These are phyloP conservation scores for Horisme vitalbata DNA, from an alignment of 2,888 invertebrate species.

Conservation along the genomic window DNA sequence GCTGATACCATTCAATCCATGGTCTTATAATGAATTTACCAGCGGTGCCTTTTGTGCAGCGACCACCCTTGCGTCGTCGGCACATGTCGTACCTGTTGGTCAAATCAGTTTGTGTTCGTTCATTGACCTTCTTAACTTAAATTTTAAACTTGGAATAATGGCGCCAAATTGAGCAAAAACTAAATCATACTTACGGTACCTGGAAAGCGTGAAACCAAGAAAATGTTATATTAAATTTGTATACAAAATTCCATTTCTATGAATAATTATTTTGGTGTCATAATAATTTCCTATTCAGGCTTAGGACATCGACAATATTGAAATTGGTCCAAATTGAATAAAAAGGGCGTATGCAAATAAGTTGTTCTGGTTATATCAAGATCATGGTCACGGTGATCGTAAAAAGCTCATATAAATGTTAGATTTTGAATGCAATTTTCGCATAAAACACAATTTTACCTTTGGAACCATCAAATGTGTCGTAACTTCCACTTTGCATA, in stretches of 20 bases:
- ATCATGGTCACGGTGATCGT: constrained; percentile 32
- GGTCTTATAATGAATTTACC: constrained; percentile 87
- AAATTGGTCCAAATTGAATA: constrained; percentile 20
- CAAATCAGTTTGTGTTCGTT: constrained; percentile 70
- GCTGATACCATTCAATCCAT: constrained; percentile 67
- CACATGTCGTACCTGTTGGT: constrained; percentile 98
- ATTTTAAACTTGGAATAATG: constrained; percentile 58
- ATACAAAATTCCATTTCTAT: not conserved
- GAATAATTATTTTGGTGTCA: not conserved
- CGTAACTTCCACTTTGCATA: constrained; percentile 39
- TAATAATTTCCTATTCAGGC: not conserved
- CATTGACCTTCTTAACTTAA: constrained; percentile 42
- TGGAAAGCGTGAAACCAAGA: constrained; percentile 31
- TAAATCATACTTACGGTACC: constrained; percentile 50
- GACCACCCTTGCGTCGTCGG: constrained; percentile 97
- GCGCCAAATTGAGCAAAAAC: constrained; percentile 61
- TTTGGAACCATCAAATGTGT: constrained; percentile 32
- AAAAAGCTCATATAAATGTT: constrained; percentile 27
- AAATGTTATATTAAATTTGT: constrained; percentile 13
- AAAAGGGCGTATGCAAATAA: constrained; percentile 32
- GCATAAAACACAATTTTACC: constrained; percentile 21
- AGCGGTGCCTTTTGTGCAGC: constrained; percentile 99
- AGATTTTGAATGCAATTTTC: constrained; percentile 30
- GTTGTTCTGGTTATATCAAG: constrained; percentile 29
- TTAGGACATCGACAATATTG: too few species aligned